phyloP scores from a whole-genome alignment of 2,797 vertebrate species.

The Phyllotis vaccarum region DNA sequence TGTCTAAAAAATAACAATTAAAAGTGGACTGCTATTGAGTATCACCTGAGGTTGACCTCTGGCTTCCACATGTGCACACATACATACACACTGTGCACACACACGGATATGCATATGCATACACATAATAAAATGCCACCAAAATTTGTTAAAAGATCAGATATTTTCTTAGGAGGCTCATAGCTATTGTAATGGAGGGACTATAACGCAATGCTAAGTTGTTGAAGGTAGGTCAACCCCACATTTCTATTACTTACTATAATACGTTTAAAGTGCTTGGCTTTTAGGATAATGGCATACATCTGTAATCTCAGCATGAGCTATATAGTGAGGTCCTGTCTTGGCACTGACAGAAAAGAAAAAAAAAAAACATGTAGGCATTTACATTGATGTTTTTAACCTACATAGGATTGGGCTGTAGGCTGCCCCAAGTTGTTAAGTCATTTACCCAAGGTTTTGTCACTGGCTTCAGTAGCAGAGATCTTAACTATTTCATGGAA shows the following conservation, averaged over 20 bases:
- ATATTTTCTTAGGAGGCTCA: neutral
- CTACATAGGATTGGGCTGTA: neutral
- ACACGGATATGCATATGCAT: neutral
- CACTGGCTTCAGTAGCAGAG: neutral
- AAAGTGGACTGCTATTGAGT: neutral
- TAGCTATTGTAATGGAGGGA: neutral
- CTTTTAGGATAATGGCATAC: neutral
- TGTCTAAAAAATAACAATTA: neutral
- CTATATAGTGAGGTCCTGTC: neutral
- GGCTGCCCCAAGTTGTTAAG: neutral
- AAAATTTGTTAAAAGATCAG: neutral
- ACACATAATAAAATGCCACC: neutral
- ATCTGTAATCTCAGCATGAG: neutral
- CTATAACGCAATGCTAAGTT: neutral
- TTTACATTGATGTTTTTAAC: neutral
- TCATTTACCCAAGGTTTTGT: neutral
- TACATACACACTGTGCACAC: neutral
- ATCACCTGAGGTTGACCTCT: neutral
- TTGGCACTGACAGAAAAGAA: neutral
- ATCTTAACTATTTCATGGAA: neutral
- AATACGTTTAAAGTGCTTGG: neutral
- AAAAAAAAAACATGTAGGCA: neutral
- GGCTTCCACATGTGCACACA: neutral
- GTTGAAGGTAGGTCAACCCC: neutral
- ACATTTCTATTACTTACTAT: neutral